Conservation (phyloP, 2,888 invertebrate genomes). For the Eulithis prunata region DNA sequence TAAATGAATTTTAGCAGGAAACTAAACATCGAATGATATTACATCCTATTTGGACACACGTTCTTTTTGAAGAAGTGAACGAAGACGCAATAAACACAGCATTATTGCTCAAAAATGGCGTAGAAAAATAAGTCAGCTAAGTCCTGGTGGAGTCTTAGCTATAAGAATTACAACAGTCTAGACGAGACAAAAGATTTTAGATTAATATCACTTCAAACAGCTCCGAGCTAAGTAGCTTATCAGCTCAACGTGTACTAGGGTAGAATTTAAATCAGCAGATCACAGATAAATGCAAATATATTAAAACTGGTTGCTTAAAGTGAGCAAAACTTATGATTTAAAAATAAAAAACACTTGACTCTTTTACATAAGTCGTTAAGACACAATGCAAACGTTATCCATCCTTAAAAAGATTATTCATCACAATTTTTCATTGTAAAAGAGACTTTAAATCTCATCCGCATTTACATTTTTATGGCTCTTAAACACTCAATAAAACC, state of each 20-base stretch:
- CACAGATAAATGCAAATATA: not conserved
- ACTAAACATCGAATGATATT: not conserved
- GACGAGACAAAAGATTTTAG: conserved; percentile 26
- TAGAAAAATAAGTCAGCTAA: not conserved
- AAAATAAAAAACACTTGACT: conserved; percentile 8
- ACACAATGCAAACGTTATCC: conserved; percentile 36
- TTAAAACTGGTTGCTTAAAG: too few relatives aligned
- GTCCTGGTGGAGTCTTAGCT: too few relatives aligned
- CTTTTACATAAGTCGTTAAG: conserved; percentile 29
- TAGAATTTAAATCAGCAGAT: conserved; percentile 15
- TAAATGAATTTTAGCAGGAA: not conserved
- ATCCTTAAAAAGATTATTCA: conserved; percentile 47
- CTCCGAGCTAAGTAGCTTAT: conserved; percentile 14
- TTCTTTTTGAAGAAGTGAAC: not conserved
- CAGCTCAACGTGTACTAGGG: not conserved
- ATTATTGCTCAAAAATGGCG: not conserved
- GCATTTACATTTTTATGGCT: conserved; percentile 79
- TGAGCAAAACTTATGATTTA: conserved; percentile 1
- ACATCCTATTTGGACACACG: not conserved
- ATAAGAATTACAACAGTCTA: conserved; percentile 26
- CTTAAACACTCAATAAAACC: conserved; percentile 76
- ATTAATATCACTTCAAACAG: conserved; percentile 20
- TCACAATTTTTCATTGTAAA: conserved; percentile 57
- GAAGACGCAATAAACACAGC: not conserved
- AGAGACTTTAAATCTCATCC: conserved; percentile 56